phyloP scores from a whole-genome alignment of 2,113 vertebrate species.

The Ranitomeya imitator region DNA sequence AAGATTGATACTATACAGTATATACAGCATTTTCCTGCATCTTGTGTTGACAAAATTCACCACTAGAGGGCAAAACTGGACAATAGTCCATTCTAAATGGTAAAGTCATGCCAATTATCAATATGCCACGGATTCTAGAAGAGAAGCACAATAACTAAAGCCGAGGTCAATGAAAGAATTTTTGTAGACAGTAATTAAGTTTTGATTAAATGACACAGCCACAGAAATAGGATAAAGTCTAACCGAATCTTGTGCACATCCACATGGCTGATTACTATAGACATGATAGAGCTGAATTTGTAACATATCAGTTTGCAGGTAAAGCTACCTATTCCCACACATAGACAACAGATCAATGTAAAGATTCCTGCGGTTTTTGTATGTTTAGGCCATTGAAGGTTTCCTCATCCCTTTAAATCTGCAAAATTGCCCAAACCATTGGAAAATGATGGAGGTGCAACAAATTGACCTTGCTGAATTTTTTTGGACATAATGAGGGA shows the following conservation, averaged over 20 bases:
- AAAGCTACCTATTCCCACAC: neutral
- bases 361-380: too few species aligned
- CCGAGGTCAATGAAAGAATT: neutral
- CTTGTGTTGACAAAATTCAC: neutral
- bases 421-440: too few species aligned
- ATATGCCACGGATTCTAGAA: neutral
- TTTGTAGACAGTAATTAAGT: neutral
- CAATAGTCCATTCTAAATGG: neutral
- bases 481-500: too few species aligned
- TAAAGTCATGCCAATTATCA: neutral
- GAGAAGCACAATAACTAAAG: neutral
- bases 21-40: neutral
- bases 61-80: constrained; percentile 39
- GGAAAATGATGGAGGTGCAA: too few species aligned
- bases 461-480: too few species aligned
- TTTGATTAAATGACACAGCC: neutral
- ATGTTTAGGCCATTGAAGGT: too few species aligned
- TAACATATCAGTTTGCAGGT: neutral
- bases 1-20: too few species aligned
- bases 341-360: too few species aligned
- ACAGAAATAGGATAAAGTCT: neutral
- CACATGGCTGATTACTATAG: neutral
- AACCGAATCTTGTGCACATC: neutral
- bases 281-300: neutral
- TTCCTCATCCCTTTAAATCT: too few species aligned